These are phyloP conservation scores for Mastomys natalensis DNA, from an alignment of 2,113 vertebrate species.

Conservation along the genomic window DNA sequence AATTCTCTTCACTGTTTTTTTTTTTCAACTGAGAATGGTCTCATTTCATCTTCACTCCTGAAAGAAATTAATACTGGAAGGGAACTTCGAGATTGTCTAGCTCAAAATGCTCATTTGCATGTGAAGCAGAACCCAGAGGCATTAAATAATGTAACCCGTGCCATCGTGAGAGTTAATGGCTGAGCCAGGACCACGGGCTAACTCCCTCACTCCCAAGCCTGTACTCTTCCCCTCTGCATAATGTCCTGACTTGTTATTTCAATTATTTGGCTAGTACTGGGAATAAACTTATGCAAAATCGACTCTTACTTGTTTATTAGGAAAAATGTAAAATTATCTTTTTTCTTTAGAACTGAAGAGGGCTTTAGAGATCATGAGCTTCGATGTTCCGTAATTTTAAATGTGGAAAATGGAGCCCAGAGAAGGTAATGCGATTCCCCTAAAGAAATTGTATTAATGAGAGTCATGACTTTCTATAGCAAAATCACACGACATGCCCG, in stretches of 20 bases:
- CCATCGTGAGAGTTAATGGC: too few species aligned
- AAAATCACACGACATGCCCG: background rate
- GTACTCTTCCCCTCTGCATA: background rate
- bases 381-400: background rate
- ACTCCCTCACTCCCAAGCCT: background rate
- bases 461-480: background rate
- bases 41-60: conserved; percentile 39
- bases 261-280: background rate
- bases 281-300: background rate
- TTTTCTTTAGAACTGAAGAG: background rate
- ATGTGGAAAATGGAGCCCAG: background rate
- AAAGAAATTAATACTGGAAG: conserved; percentile 35
- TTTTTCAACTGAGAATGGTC: background rate
- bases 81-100: conserved; percentile 6
- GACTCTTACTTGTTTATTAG: background rate
- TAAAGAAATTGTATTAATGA: conserved; percentile 7
- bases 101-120: background rate
- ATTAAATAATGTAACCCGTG: background rate
- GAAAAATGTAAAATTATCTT: background rate
- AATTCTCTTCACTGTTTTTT: background rate
- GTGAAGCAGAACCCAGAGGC: background rate
- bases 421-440: background rate
- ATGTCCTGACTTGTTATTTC: background rate
- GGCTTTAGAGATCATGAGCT: background rate
- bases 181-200: background rate